Evolutionary conservation across 2,888 invertebrate genomes (phyloP).

Genomic region (Empis stercorea): DNA sequence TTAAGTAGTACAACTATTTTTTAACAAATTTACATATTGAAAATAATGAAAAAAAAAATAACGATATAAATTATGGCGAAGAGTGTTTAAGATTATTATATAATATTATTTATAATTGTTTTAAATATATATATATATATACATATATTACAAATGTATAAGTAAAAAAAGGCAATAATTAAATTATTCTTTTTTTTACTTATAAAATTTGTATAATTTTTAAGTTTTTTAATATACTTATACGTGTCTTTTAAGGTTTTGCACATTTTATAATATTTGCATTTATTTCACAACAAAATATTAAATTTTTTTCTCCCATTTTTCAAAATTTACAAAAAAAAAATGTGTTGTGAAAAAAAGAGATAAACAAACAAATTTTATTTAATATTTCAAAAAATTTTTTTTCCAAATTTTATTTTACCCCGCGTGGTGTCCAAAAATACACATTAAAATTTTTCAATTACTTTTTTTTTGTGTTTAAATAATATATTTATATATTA

Average conservation of each 20-base stretch:
- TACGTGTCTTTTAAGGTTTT: background rate
- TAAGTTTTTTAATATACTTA: too few relatives aligned
- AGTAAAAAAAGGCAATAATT: background rate
- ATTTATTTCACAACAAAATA: conserved; percentile 4
- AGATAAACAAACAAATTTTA: too few relatives aligned
- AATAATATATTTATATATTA: too few relatives aligned
- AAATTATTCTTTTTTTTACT: background rate
- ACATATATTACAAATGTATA: conserved; percentile 7
- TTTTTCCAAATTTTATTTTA: too few relatives aligned
- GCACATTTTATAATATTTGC: conserved; percentile 2
- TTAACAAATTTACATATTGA: too few relatives aligned
- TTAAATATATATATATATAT: conserved; percentile 10
- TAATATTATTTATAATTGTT: too few relatives aligned
- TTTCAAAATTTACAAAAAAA: conserved; percentile 11
- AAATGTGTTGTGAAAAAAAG: background rate
- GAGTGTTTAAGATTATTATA: conserved; percentile 4
- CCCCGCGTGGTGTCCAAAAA: too few relatives aligned
- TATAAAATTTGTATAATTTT: background rate
- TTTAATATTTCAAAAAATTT: too few relatives aligned
- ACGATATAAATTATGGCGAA: conserved; percentile 8
- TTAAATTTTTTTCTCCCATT: background rate
- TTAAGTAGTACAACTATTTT: too few relatives aligned
- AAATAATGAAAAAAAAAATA: too few relatives aligned
- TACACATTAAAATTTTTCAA: too few relatives aligned
- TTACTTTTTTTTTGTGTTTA: too few relatives aligned